Evolutionary conservation across 1,140 invertebrate species (phyloP), one percentile per base, ranked within the genome.

Genomic region (Potamilus streckersoni): DNA sequence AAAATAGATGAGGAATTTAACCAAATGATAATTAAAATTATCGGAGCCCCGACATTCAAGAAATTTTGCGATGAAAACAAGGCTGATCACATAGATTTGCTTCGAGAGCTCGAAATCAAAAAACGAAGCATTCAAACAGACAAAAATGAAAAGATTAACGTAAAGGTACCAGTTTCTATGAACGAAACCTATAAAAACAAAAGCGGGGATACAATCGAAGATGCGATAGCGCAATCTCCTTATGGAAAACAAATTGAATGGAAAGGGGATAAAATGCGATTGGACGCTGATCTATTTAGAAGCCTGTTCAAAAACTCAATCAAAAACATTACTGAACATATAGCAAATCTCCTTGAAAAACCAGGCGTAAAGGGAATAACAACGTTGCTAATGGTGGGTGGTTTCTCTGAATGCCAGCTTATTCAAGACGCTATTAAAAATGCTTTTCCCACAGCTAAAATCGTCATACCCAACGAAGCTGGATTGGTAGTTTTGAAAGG

Each of bases 351-450:
- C 11, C 60, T 79, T 13, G 27, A 65, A 71, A 19, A 67, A 23
- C 69, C 69, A 19, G 55, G 67, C 20, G 69, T 74, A 17, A 23
- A 69, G 69, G 73, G 70, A 11, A 75, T 71, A 27, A 59, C 67
- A 31, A 71, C 69, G 59, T 73, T 79, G 63, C 49, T 79, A 20
- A 69, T 79, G 78, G 78, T 79, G 49, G 78, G 78, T 38, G 78
- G 78, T 14, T 79, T 75, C 69, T 79, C 78, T 19, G 78, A 79
- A 23, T 75, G 56, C 11, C 65, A 16, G 3, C 71, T 75, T 65
- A 59, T 79, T 14, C 78, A 79, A 57, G 69, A 75, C 57, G 69
- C 66, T 19, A 64, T 78, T 15, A 73, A 56, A 23, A 74, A 69
- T 27, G 61, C 71, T 38, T 68, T 78, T 13, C 76, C 76, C 27